Base-by-base conservation (phyloP, 2,113 vertebrate genomes). In the Mellivora capensis region DNA sequence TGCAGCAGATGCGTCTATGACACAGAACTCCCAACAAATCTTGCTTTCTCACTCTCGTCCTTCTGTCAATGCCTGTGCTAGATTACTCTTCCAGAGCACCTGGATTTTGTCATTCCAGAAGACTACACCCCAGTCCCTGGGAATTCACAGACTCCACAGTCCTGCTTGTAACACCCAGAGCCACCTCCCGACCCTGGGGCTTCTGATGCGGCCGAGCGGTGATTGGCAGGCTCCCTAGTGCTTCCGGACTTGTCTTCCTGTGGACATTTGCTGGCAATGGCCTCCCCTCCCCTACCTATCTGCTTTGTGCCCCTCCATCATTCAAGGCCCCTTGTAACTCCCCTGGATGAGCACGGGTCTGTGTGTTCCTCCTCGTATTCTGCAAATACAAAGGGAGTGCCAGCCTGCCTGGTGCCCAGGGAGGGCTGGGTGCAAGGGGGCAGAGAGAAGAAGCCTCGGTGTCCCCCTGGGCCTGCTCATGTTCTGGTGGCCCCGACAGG, bases 261-360 rank as follows among this genome's bases (percentile, higher is more conserved):
- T 4, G 57, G 17, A 18, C 4, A 4, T 31, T 23, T 23, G 37
- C 67, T 82, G 9, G 77, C 18, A 67, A 44, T 0, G 11, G 7
- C 52, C 23, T 4, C 20, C 37, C 31, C 2, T 4, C 6, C 39
- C 31, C 37, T 11, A 4, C 9, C 49, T 1, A 25, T 47, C 6
- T 10, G 2, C 74, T 25, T 3, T 13, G 7, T 2, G 18, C 7
- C 14, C 47, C 14, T 31, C 20, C 7, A 0, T 11, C 59, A 6
- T 1, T 29, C 25, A 14, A 7, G 25, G 13, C 67, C 57, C 4
- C 0, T 14, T 21, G 17, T 29, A 27, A 11, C n/a, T 39, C 83
- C 80, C 15, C 42, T 17, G 27, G 21, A 13, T 21, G 29, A 91
- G 62, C 44, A 1, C 6, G 5, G 62, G 42, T 27, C 82, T 42